Evolutionary conservation across 1,140 invertebrate species (phyloP).

Genomic region (Polyergus mexicanus): DNA sequence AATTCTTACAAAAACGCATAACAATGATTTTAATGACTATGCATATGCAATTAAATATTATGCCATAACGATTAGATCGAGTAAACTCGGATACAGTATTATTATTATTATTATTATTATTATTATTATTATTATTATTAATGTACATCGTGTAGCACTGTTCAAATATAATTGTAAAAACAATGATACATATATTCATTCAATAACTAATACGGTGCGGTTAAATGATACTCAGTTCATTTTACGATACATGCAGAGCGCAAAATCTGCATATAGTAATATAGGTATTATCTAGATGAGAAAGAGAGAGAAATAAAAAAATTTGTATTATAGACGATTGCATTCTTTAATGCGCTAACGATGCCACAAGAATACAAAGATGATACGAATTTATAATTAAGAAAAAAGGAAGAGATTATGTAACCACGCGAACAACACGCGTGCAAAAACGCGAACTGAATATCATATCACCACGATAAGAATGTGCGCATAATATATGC

Average conservation of each 20-base stretch:
- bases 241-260: not conserved
- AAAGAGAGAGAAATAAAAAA: no score
- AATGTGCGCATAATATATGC: not conserved
- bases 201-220: not conserved
- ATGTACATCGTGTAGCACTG: constrained; percentile 33
- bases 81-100: not conserved
- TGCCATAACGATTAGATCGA: constrained; percentile 28
- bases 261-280: not conserved
- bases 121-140: constrained; percentile 20
- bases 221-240: not conserved
- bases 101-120: not conserved
- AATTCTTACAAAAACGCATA: constrained; percentile 37
- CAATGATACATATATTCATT: constrained; percentile 23
- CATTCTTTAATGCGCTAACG: not conserved
- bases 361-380: not conserved
- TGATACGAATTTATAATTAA: not conserved
- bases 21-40: constrained; percentile 27
- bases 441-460: not conserved
- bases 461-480: not conserved
- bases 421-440: not conserved
- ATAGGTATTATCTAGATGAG: no score
- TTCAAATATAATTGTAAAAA: constrained; percentile 30
- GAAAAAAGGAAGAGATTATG: not conserved
- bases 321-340: not conserved
- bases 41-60: constrained; percentile 53